phyloP scores from a whole-genome alignment of 2,113 vertebrate genomes.

The Chunga burmeisteri region DNA sequence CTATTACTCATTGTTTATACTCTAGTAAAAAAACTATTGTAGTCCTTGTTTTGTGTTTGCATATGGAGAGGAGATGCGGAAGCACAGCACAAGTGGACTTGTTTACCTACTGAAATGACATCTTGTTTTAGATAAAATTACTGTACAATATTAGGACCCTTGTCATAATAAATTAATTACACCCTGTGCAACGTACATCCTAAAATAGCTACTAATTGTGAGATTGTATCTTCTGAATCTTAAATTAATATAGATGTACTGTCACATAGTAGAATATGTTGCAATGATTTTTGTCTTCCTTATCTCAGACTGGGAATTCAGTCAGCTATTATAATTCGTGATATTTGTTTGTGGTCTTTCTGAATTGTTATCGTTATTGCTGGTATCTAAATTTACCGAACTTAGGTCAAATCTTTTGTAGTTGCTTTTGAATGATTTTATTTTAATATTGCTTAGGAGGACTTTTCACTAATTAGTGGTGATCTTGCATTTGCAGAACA shows the following conservation, averaged over 20 bases:
- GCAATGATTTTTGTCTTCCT: background rate
- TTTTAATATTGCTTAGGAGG: background rate
- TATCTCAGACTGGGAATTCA: background rate
- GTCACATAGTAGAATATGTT: background rate
- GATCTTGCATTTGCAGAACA: background rate
- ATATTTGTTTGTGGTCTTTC: background rate
- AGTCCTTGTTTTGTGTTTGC: conserved; percentile 1
- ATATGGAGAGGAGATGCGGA: background rate
- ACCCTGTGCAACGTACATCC: background rate
- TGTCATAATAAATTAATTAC: background rate
- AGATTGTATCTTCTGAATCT: background rate
- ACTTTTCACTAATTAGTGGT: background rate
- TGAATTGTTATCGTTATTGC: background rate
- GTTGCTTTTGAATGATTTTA: background rate
- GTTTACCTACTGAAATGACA: background rate
- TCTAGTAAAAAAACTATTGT: background rate
- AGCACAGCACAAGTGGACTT: background rate
- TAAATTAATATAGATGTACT: background rate
- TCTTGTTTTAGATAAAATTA: background rate
- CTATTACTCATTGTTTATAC: background rate
- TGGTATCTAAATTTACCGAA: background rate
- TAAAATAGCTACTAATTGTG: background rate
- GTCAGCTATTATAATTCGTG: background rate
- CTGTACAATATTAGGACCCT: background rate
- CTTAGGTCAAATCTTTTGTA: background rate